Evolutionary conservation across 2,797 vertebrate species (phyloP), one percentile per base, ranked within the genome.

Genomic region (Muraenolepis orangiensis): DNA sequence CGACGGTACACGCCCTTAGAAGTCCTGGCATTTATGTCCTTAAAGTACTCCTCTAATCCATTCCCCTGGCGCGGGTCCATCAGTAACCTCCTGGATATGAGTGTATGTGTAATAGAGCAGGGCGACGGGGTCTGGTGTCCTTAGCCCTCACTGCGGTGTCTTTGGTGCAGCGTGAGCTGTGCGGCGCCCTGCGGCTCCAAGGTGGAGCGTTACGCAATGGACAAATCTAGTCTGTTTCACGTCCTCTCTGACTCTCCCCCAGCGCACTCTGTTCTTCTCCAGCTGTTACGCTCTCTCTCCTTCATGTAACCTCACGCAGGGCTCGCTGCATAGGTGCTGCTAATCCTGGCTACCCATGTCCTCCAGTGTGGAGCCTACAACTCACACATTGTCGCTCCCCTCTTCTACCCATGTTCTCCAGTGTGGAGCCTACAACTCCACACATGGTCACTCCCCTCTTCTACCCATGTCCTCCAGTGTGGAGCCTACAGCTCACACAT

Each of bases 171-270:
- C 23, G 75, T 74, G 34, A 87, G 82, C 78, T 87, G 81, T 81
- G 88, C 81, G 88, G 87, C 81, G 72, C 84, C 86, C 81, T 81
- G 23, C 77, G 84, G 85, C 86, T 85, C 76, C 75, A 81, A 77
- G n/a, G n/a, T n/a, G 61, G 82, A 87, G 86, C 20, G 34, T 90
- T 87, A 89, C 81, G 87, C 77, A 86, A 86, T 80, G 78, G 83
- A 87, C 88, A 90, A 90, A 91, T 88, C 88, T 87, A 88, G 85
- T 80, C 86, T 79, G 85, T 82, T 87, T 86, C 86, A 84, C 90
- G 85, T 74, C 84, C 87, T 80, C 57, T 42, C 81, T 74, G 79
- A 76, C 84, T 83, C 79, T 81, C 72, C 82, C 81, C 75, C 73
- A 85, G 83, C 82, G 76, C 77, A 38, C 74, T 81, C 77, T 79